Base-by-base conservation (phyloP, 1,140 invertebrate genomes). In the Drosophila ohnishii region DNA sequence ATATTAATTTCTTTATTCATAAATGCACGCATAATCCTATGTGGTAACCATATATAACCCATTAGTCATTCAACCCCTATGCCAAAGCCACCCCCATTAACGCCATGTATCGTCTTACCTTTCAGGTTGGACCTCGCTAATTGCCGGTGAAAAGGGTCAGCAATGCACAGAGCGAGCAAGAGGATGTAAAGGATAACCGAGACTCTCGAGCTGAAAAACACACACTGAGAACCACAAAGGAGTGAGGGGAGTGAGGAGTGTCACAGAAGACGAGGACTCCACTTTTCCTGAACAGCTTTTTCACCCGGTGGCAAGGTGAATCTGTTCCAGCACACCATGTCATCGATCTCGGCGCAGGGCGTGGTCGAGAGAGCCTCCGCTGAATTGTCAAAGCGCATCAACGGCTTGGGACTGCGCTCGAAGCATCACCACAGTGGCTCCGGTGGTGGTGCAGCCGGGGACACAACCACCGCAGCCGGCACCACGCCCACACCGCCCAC, bases 361-460 rank as follows among this genome's bases (percentile, higher is more conserved):
- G 96, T 97, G 84, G 96, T 97, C 90, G 96, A 97, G 93, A 94
- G 96, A 80, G 96, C 96, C 78, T 97, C 96, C 75, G 96, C 96
- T 58, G 96, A 97, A 92, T 92, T 97, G 62, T 96, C 96, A 58
- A 96, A 97, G 84, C 94, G 96, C 75, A 97, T 97, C 92, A 97
- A 96, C 90, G 96, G 96, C 35, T 93, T 97, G 83, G 95, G 95
- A 28, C 92, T 97, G 73, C 94, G 96, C 69, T 94, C 95, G 66
- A 95, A 95, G 83, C 95, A 95, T 90, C 92, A 93, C 74, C 91
- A 92, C 80, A 93, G 93, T 60, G 71, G 70, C 53, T 51, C 53
- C 92, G 91, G 32, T 91, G 90, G 42, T 25, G 50, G 48, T 40
- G 77, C 78, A 40, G 70, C 40, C 28, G 32, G 61, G 39, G 69